Evolutionary conservation across 1,140 invertebrate genomes (phyloP).

Genomic region (Nasonia longicornis): DNA sequence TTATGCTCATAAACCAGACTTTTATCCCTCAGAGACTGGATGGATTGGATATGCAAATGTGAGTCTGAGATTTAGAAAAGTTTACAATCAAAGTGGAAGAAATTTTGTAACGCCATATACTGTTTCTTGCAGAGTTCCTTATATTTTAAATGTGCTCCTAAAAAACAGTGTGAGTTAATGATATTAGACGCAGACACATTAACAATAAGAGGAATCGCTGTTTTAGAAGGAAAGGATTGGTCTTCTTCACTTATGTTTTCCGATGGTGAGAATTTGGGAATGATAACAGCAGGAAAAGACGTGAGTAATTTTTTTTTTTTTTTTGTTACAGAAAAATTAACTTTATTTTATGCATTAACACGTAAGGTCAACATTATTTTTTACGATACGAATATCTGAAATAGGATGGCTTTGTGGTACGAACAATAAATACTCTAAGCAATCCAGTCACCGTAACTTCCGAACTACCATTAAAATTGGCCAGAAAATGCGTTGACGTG

Average conservation of each 20-base stretch:
- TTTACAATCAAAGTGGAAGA: not conserved
- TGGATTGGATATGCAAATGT: constrained; percentile 90
- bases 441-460: constrained; percentile 72
- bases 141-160: constrained; percentile 69
- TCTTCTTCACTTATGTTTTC: constrained; percentile 83
- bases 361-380: not conserved
- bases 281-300: constrained; percentile 82
- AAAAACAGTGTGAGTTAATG: constrained; percentile 75
- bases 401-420: constrained; percentile 86
- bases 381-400: not conserved
- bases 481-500: constrained; percentile 82
- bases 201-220: constrained; percentile 72
- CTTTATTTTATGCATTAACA: constrained; percentile 17
- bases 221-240: constrained; percentile 74
- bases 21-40: constrained; percentile 81
- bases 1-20: constrained; percentile 84
- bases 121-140: constrained; percentile 69
- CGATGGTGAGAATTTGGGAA: constrained; percentile 86
- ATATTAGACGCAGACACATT: constrained; percentile 74
- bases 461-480: constrained; percentile 84
- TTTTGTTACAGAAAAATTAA: not conserved
- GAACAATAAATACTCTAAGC: constrained; percentile 80
- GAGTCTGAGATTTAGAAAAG: constrained; percentile 57
- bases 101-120: not conserved
- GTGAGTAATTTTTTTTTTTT: constrained; percentile 69